Conservation (phyloP, 2,113 vertebrate genomes). For the Sinocyclocheilus grahami region DNA sequence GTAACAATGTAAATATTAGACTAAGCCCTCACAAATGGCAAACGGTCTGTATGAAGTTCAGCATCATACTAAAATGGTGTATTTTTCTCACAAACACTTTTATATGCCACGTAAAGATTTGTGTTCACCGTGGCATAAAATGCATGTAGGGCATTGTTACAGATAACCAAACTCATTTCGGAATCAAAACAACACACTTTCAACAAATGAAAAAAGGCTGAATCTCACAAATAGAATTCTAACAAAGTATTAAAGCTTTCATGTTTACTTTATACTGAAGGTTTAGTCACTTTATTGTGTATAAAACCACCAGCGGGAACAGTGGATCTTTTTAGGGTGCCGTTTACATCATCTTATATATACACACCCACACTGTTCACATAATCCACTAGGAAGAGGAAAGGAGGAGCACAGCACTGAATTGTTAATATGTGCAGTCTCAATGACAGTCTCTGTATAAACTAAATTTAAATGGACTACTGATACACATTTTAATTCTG, state of each 20-base stretch:
- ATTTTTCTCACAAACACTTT: neutral
- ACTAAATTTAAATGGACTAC: neutral
- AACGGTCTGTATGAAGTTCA: constrained; percentile 7
- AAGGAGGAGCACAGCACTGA: neutral
- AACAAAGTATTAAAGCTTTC: neutral
- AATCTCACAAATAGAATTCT: neutral
- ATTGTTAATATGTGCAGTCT: neutral
- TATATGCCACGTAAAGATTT: neutral
- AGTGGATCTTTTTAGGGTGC: neutral
- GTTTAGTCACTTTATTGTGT: neutral
- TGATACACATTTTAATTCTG: neutral
- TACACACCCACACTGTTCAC: neutral
- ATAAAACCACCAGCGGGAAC: neutral
- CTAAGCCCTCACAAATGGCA: neutral
- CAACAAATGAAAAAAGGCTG: neutral
- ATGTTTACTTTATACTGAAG: constrained; percentile 2
- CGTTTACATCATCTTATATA: neutral
- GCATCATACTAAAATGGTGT: neutral
- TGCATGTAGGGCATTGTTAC: neutral
- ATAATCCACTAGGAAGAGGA: neutral
- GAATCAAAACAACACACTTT: constrained; percentile 13
- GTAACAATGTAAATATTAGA: constrained; percentile 11
- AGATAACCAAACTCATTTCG: neutral
- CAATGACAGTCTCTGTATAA: neutral
- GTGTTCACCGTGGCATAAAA: no score